Evolutionary conservation across 2,113 vertebrate species (phyloP).

Genomic region (Accipiter virgatus): DNA sequence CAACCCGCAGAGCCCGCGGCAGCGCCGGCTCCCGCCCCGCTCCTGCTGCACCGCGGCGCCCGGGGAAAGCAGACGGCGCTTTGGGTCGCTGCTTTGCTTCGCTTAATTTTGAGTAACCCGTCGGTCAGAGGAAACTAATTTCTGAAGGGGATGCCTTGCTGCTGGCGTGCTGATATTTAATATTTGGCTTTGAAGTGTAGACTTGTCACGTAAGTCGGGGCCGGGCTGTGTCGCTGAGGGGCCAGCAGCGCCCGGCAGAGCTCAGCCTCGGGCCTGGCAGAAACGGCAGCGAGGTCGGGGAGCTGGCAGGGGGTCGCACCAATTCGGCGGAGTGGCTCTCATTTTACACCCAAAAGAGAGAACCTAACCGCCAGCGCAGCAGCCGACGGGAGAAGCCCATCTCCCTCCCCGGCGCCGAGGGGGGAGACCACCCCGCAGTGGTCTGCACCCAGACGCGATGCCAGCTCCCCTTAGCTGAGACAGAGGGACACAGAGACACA

Average conservation of each 20-base stretch:
- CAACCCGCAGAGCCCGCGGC: background rate
- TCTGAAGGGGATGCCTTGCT: background rate
- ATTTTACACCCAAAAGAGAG: background rate
- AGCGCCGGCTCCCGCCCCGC: background rate
- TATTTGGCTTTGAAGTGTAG: background rate
- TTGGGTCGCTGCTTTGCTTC: background rate
- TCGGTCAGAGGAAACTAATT: background rate
- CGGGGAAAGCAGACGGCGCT: accelerated
- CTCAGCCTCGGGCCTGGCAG: background rate
- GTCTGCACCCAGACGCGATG: background rate
- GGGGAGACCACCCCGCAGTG: background rate
- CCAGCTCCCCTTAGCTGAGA: background rate
- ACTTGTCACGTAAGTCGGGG: background rate
- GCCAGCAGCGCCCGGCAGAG: background rate
- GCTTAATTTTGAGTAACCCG: background rate
- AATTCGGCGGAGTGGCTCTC: background rate
- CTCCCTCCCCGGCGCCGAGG: background rate
- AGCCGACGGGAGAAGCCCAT: background rate
- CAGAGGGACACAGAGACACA: accelerated
- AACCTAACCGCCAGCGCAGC: background rate
- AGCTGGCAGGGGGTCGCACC: background rate
- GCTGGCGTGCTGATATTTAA: background rate
- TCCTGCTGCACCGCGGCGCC: accelerated
- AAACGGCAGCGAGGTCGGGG: background rate
- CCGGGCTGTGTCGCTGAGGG: background rate